A percentile compares a stretch with the other conserved stretches of the same genome.
These are phyloP conservation scores for Zoanthus gigantus DNA, from an alignment of 92 coral and sea anemone genomes.

Conservation along the genomic window DNA sequence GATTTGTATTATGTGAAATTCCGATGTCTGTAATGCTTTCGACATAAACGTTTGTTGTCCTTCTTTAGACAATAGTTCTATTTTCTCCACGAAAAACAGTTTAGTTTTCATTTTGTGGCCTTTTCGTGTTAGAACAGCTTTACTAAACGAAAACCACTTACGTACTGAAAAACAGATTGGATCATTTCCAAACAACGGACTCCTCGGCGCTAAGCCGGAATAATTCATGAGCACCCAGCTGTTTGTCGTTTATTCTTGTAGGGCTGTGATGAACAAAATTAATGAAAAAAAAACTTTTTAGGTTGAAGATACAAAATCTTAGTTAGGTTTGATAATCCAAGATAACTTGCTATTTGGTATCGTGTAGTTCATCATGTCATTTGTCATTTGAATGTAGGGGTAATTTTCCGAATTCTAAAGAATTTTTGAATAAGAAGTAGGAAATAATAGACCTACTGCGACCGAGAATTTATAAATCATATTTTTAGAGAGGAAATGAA, in stretches of 20 bases:
- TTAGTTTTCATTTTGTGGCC: not conserved
- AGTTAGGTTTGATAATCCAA: not conserved
- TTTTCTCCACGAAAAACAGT: not conserved
- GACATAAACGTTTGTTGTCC: not conserved
- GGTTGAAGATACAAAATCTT: not conserved
- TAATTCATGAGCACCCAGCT: slow-evolving; percentile 64
- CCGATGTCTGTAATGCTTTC: not conserved
- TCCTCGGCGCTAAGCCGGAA: slow-evolving; percentile 50
- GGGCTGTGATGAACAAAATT: not conserved
- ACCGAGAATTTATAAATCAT: not conserved
- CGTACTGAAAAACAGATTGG: slow-evolving; percentile 34
- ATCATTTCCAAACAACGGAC: slow-evolving; percentile 29
- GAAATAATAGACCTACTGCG: not conserved
- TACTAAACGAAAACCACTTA: not conserved
- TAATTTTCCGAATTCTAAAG: not conserved
- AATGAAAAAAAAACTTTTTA: not conserved
- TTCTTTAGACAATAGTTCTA: not conserved
- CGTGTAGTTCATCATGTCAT: not conserved
- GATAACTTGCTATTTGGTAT: not conserved
- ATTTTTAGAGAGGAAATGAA: not conserved
- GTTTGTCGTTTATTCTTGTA: slow-evolving; percentile 49
- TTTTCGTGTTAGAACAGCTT: not conserved
- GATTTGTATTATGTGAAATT: not conserved
- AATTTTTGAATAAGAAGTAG: not conserved
- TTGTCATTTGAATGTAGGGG: not conserved